phyloP scores from a whole-genome alignment of 2,888 invertebrate genomes.

The Digitonthophagus gazella region DNA sequence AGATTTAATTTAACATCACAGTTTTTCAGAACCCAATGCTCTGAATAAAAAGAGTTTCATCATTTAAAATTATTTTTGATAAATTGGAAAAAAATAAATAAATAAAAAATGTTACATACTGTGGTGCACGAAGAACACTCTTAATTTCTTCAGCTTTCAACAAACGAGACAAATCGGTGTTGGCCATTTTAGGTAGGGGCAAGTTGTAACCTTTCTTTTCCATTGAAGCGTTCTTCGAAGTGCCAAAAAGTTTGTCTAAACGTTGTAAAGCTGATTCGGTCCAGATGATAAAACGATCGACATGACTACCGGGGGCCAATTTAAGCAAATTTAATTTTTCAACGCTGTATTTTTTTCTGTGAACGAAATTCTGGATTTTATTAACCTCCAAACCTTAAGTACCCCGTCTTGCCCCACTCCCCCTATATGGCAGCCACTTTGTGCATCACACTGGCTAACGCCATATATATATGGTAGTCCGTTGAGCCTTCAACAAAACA shows the following conservation, averaged over 20 bases:
- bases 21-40: not conserved
- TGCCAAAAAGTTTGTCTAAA: constrained; percentile 92
- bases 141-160: constrained; percentile 95
- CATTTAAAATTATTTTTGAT: constrained; percentile 16
- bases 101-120: constrained; percentile 54
- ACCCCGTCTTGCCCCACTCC: too few relatives aligned
- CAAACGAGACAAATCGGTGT: constrained; percentile 89
- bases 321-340: constrained; percentile 86
- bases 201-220: constrained; percentile 88
- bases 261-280: constrained; percentile 95
- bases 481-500: too few relatives aligned
- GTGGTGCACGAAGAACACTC: constrained; percentile 83
- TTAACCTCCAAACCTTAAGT: too few relatives aligned
- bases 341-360: too few relatives aligned
- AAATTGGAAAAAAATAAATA: constrained; percentile 16
- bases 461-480: too few relatives aligned
- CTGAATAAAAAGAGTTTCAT: not conserved
- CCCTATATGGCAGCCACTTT: too few relatives aligned
- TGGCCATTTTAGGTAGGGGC: constrained; percentile 97
- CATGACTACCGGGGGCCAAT: constrained; percentile 95
- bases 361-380: too few relatives aligned
- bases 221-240: constrained; percentile 80
- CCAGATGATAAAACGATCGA: constrained; percentile 98
- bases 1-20: not conserved
- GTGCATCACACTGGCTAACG: too few relatives aligned